Base-by-base conservation (phyloP, 2,888 invertebrate genomes). In the Strigamia transsilvanica region DNA sequence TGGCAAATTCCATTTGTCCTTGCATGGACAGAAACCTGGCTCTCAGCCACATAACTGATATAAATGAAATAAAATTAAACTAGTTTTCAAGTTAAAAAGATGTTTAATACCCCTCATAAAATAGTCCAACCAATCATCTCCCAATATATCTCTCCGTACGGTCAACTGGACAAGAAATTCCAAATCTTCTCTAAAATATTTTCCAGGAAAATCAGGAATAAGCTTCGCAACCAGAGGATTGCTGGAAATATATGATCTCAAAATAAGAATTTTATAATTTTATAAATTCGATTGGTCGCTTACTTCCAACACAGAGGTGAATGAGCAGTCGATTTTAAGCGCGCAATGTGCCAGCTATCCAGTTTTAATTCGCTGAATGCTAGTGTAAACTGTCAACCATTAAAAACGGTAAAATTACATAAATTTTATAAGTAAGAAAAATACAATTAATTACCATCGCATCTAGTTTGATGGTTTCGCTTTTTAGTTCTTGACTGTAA, bases 341-440 rank as follows among this genome's bases (percentile, higher is more conserved):
- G 73, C 7, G 32, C 32, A 27, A 73, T 73, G n/a, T 51, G 32
- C 86, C 86, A 87, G 5, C 84, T 83, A 80, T 87, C 87, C 81
- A 90, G 86, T 82, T 89, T 88, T 80, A 91, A 87, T 87, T 92
- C 92, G 21, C 89, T 89, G 85, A 89, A 90, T 21, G 91, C 86
- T 80, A 92, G 86, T 18, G 90, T 90, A 84, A 89, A 88, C 84
- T 90, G 12, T 66, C 18, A 6, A 41, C 41, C 0, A 78, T 34
- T 3, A 27, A 27, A 27, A 27, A 27, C 1, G 1, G 3, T 27
- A 51, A n/a, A 23, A 56, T 9, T 2, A 12, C 4, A 80, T 61
- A 0, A n/a, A 77, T n/a, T n/a, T 15, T 23, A 23, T 6, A 78
- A 42, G 18, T 73, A 27, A 41, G n/a, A 81, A 18, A 81, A n/a